A percentile compares a stretch with the other conserved stretches of the same genome.
Conservation (phyloP, 2,888 invertebrate species). For the Germaria angustata region DNA sequence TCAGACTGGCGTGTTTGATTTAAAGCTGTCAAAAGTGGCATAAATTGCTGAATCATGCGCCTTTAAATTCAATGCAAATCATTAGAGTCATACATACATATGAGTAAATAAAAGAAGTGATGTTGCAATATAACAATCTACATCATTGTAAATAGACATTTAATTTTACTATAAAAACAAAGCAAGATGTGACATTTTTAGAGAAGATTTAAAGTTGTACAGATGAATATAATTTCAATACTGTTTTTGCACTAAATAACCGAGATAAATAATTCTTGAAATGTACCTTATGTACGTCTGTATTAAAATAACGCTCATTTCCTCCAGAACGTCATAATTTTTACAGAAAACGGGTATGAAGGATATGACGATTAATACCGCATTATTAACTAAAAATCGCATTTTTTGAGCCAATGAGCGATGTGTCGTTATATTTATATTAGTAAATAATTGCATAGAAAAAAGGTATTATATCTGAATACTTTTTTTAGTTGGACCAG, state of each 20-base stretch:
- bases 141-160: slow-evolving; percentile 5
- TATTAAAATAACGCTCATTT: no score
- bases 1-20: slow-evolving; percentile 32
- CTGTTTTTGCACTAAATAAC: slow-evolving; percentile 22
- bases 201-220: neutral
- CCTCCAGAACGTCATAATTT: no score
- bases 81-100: slow-evolving; percentile 37
- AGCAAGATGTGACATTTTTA: slow-evolving; percentile 29
- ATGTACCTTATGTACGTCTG: no score
- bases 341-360: no score
- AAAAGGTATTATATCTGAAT: no score
- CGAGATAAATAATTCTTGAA: neutral
- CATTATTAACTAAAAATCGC: no score
- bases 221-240: neutral
- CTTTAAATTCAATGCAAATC: slow-evolving; percentile 35
- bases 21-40: slow-evolving; percentile 55
- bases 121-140: slow-evolving; percentile 38
- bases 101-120: slow-evolving; percentile 12
- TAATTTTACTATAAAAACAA: neutral
- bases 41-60: slow-evolving; percentile 55
- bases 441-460: no score
- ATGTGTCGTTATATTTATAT: no score
- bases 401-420: no score
- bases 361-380: no score
- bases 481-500: no score